phyloP scores from a whole-genome alignment of 2,888 invertebrate species.

The Melieria omissa region DNA sequence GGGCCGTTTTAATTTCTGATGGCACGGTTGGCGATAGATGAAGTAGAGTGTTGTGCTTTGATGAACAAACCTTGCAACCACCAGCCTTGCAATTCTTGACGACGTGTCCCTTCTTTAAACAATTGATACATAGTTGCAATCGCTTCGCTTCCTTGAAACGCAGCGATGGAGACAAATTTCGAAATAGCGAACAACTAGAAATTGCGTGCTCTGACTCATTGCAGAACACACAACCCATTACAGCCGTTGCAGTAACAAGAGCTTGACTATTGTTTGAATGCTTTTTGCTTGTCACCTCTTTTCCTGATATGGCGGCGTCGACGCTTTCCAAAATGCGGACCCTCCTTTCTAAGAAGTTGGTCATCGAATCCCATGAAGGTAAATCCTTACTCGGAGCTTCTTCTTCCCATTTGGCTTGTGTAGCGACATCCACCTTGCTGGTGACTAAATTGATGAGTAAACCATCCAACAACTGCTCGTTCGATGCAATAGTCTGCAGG shows the following conservation, averaged over 20 bases:
- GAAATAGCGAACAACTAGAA: conserved; percentile 27
- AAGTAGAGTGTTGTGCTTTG: conserved; percentile 15
- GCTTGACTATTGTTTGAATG: background rate
- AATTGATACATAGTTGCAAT: conserved; percentile 28
- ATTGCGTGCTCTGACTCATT: background rate
- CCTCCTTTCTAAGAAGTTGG: background rate
- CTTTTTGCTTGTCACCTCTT: background rate
- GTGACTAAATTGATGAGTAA: too few relatives aligned
- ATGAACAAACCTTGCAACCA: conserved; percentile 12
- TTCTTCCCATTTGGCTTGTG: conserved; percentile 39
- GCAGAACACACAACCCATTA: background rate
- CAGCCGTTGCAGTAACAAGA: background rate
- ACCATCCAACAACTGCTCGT: conserved; percentile 35
- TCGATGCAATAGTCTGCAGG: conserved; percentile 35
- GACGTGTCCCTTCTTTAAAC: conserved; percentile 17
- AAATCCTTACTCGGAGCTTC: background rate
- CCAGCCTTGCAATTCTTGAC: conserved; percentile 22
- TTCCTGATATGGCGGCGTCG: background rate
- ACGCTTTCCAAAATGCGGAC: background rate
- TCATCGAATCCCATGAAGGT: conserved; percentile 9
- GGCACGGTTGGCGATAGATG: background rate
- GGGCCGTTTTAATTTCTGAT: background rate
- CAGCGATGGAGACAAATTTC: background rate
- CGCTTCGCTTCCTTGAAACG: conserved; percentile 33
- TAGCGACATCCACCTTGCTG: conserved; percentile 26